These are phyloP conservation scores for Crocidura indochinensis DNA, from an alignment of 2,797 vertebrate genomes.

Conservation along the genomic window DNA sequence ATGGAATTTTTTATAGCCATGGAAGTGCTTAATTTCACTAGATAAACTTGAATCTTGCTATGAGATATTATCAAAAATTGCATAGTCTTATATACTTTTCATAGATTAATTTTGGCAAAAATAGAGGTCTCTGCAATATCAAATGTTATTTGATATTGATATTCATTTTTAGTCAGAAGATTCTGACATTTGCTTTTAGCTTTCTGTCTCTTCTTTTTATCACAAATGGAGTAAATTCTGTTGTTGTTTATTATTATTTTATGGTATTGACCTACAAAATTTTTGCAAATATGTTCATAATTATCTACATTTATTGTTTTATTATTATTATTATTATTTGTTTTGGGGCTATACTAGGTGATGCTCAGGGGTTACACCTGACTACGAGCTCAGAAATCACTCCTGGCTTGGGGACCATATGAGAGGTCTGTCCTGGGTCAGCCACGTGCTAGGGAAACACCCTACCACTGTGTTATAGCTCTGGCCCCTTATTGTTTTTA, in stretches of 20 bases:
- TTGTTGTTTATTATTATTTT: no score
- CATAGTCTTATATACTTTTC: slow-evolving; percentile 20
- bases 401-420: no score
- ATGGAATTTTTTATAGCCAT: no score
- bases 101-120: not conserved
- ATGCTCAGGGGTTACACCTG: no score
- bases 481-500: no score
- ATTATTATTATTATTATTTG: not conserved
- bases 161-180: not conserved
- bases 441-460: no score
- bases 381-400: no score
- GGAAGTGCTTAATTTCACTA: not conserved
- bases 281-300: not conserved
- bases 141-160: not conserved
- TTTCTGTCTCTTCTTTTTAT: not conserved
- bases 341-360: no score
- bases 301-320: not conserved
- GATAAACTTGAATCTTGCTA: not conserved
- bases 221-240: not conserved
- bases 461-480: no score
- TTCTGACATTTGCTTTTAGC: slow-evolving; percentile 13
- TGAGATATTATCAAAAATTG: not conserved
- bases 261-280: not conserved
- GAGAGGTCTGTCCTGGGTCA: no score
- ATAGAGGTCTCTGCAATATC: not conserved